A percentile compares a stretch with the other conserved stretches of the same genome.
Conservation (phyloP, 1,140 invertebrate species). For the Musca vetustissima region DNA sequence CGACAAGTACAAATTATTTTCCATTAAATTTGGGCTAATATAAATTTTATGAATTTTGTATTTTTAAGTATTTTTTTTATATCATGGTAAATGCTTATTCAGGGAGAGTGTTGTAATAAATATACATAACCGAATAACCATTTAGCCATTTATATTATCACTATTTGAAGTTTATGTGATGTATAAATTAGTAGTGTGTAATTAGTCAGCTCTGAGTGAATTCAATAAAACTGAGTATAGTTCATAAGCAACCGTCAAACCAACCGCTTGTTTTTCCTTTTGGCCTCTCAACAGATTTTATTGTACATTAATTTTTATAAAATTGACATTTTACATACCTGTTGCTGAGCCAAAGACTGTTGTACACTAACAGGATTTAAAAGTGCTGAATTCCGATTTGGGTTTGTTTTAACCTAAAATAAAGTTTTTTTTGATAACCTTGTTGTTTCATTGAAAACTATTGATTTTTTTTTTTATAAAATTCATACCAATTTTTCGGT, state of each 20-base stretch:
- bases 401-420: slow-evolving; percentile 4
- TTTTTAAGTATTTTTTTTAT: not conserved
- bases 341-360: not conserved
- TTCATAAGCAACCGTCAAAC: too few species aligned
- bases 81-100: not conserved
- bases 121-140: too few species aligned
- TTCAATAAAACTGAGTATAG: too few species aligned
- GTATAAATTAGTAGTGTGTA: too few species aligned
- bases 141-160: too few species aligned
- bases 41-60: too few species aligned
- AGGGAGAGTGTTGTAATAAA: not conserved
- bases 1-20: not conserved
- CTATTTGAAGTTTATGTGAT: too few species aligned
- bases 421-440: too few species aligned
- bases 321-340: not conserved
- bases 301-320: not conserved
- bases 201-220: too few species aligned
- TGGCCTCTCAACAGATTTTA: too few species aligned
- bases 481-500: slow-evolving; percentile 19
- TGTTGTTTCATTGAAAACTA: not conserved
- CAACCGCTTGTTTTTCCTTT: too few species aligned
- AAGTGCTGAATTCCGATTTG: not conserved
- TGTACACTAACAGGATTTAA: slow-evolving; percentile 3
- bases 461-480: not conserved
- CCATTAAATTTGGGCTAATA: not conserved